These are phyloP conservation scores for Callinectes sapidus DNA, from an alignment of 2,888 invertebrate species.

Conservation along the genomic window DNA sequence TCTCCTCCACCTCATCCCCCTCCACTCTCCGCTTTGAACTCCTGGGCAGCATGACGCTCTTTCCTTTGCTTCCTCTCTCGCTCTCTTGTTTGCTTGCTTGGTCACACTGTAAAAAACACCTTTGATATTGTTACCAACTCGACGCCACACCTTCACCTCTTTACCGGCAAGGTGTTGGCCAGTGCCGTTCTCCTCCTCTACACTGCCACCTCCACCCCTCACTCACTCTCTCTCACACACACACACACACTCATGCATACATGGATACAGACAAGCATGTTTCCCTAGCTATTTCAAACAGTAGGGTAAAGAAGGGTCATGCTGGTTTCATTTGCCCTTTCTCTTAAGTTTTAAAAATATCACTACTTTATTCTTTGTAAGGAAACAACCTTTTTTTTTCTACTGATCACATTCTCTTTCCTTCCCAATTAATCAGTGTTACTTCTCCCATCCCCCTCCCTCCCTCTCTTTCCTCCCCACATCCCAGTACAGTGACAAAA, in stretches of 20 bases:
- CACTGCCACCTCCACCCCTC: background rate
- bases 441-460: too few relatives aligned
- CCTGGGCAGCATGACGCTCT: constrained; percentile 52
- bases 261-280: background rate
- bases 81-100: constrained; percentile 46
- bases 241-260: background rate
- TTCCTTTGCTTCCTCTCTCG: constrained; percentile 40
- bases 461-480: too few relatives aligned
- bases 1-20: constrained; percentile 53
- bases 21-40: constrained; percentile 59
- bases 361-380: too few relatives aligned
- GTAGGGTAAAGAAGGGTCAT: too few relatives aligned
- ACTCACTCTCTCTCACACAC: background rate
- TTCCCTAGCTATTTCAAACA: background rate
- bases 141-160: background rate
- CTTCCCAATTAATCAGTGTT: too few relatives aligned
- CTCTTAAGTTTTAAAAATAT: too few relatives aligned
- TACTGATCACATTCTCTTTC: too few relatives aligned
- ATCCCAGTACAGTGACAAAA: too few relatives aligned
- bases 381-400: too few relatives aligned
- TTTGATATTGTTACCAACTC: constrained; percentile 47
- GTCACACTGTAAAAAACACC: constrained; percentile 58
- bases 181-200: background rate
- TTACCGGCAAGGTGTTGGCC: background rate
- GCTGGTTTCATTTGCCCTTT: too few relatives aligned